Evolutionary conservation across 2,888 invertebrate species (phyloP).

Genomic region (Polyploca ridens): DNA sequence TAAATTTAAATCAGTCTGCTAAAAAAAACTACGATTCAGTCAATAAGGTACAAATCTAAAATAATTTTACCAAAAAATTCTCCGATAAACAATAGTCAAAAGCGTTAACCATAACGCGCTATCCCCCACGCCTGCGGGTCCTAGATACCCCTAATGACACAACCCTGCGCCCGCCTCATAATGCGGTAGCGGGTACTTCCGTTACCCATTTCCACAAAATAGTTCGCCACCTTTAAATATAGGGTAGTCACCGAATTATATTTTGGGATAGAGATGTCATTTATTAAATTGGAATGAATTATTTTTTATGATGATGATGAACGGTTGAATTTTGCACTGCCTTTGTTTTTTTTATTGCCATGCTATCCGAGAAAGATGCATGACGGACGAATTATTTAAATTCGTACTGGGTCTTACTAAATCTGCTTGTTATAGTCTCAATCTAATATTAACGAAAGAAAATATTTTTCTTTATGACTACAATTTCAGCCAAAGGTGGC

Average conservation of each 20-base stretch:
- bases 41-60: no score
- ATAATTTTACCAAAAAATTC: no score
- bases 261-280: constrained; percentile 47
- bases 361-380: background rate
- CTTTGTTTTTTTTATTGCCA: background rate
- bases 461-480: no score
- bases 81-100: constrained; percentile 28
- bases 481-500: no score
- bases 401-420: background rate
- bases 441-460: no score
- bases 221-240: constrained; percentile 62
- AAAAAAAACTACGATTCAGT: no score
- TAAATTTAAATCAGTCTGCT: no score
- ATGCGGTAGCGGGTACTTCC: constrained; percentile 58
- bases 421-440: background rate
- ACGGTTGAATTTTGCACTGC: constrained; percentile 12
- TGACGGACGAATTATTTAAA: background rate
- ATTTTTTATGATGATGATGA: constrained; percentile 25
- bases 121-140: constrained; percentile 43
- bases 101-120: constrained; percentile 25
- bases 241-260: constrained; percentile 41
- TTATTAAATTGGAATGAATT: constrained; percentile 37
- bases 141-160: constrained; percentile 57
- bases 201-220: constrained; percentile 58
- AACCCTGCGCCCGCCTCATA: constrained; percentile 38